phyloP scores from a whole-genome alignment of 2,113 vertebrate species.

The Poicephalus meyeri region DNA sequence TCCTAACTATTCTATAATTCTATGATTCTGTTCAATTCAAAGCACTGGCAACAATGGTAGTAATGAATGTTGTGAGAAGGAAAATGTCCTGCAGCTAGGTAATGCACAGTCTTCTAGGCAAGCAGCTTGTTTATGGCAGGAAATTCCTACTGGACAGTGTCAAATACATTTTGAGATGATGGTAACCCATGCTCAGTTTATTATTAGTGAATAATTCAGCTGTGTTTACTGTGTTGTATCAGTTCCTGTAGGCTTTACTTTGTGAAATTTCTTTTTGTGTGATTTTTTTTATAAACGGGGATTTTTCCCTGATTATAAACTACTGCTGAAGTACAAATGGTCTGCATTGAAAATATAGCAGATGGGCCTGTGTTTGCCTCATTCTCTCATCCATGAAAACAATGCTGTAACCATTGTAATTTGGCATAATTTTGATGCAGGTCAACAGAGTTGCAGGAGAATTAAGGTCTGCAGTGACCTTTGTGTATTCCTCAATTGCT shows the following conservation, averaged over 20 bases:
- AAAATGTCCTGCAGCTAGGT: background rate
- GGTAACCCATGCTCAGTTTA: background rate
- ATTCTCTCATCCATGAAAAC: slow-evolving; percentile 3
- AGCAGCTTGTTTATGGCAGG: background rate
- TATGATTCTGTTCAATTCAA: background rate
- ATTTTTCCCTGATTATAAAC: background rate
- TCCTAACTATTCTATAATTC: too few relatives aligned
- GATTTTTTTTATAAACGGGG: too few relatives aligned
- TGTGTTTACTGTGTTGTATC: background rate
- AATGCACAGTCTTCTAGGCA: background rate
- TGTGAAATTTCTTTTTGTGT: background rate
- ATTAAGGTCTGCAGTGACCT: background rate
- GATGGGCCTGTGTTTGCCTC: background rate
- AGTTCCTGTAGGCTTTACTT: background rate
- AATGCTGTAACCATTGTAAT: background rate
- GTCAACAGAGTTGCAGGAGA: background rate
- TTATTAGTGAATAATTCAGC: background rate
- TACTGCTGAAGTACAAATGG: background rate
- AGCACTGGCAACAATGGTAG: background rate
- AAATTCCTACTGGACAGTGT: background rate
- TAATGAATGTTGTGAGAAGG: background rate
- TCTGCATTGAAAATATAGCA: background rate
- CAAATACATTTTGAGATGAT: background rate
- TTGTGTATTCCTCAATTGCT: background rate
- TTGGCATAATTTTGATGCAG: background rate